Evolutionary conservation across 2,797 vertebrate genomes (phyloP).

Genomic region (Apodemus agrarius): DNA sequence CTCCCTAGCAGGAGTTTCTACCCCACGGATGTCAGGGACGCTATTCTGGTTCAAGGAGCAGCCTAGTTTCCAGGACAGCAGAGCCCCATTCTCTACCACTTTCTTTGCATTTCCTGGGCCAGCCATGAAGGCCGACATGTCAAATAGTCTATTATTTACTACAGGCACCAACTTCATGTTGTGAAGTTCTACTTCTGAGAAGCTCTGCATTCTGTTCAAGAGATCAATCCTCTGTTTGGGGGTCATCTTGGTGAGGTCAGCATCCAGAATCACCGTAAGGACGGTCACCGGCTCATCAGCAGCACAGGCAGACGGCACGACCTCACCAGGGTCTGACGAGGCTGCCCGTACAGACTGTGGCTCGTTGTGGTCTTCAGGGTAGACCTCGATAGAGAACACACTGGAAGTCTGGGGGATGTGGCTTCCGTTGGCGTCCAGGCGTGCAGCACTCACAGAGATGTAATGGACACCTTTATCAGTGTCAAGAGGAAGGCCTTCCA

Average conservation of each 20-base stretch:
- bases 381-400: conserved; percentile 96
- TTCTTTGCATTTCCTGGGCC: conserved; percentile 99
- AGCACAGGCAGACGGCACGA: conserved; percentile 89
- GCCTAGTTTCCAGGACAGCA: conserved; percentile 98
- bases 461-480: conserved; percentile 96
- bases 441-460: conserved; percentile 91
- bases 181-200: conserved; percentile 93
- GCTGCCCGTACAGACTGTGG: conserved; percentile 88
- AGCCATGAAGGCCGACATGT: conserved; percentile 99
- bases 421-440: conserved; percentile 88
- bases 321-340: conserved; percentile 84
- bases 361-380: conserved; percentile 94
- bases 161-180: conserved; percentile 97
- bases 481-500: conserved; percentile 96
- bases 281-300: conserved; percentile 95
- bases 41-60: conserved; percentile 95
- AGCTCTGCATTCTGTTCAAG: conserved; percentile 93
- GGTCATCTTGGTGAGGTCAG: conserved; percentile 98
- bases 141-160: conserved; percentile 98
- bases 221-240: conserved; percentile 94
- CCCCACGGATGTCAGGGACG: conserved; percentile 94
- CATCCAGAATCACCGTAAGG: conserved; percentile 97
- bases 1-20: conserved; percentile 95
- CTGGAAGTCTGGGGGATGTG: conserved; percentile 89
- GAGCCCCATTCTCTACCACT: conserved; percentile 97